These are phyloP conservation scores for Brotogeris chrysoptera DNA, from an alignment of 2,797 vertebrate species.

Conservation along the genomic window DNA sequence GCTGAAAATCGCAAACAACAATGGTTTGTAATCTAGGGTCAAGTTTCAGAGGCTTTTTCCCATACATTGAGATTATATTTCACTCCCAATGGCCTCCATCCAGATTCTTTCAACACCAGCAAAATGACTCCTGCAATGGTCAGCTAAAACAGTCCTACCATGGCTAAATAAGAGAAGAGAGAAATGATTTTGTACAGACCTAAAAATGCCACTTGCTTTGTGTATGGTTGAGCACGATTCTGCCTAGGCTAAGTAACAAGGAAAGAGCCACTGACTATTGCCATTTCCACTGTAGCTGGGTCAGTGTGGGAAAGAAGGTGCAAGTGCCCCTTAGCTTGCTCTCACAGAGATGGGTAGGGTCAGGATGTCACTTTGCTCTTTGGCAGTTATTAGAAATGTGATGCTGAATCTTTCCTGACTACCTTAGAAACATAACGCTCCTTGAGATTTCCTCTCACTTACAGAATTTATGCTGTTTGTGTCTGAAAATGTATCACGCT, in stretches of 20 bases:
- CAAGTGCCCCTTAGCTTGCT: too few relatives aligned
- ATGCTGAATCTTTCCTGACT: background rate
- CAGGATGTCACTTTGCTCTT: background rate
- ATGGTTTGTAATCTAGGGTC: constrained; percentile 24
- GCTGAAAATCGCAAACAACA: background rate
- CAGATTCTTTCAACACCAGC: background rate
- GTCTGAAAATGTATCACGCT: background rate
- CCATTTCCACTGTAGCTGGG: background rate
- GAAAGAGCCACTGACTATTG: background rate
- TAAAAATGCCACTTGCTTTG: background rate
- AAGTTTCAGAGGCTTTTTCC: constrained; percentile 39
- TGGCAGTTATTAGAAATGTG: background rate
- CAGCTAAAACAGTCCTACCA: background rate
- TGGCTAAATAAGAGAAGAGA: background rate
- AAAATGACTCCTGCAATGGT: background rate
- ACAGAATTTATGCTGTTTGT: background rate
- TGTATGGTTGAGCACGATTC: fast-evolving
- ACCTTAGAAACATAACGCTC: background rate
- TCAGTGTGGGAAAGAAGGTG: background rate
- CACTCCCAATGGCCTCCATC: background rate
- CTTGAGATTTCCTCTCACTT: background rate
- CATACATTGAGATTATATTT: background rate
- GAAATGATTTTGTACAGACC: background rate
- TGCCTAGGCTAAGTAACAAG: background rate
- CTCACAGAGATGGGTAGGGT: background rate